Base-by-base conservation (phyloP, 2,888 invertebrate species). In the Agapostemon virescens region DNA sequence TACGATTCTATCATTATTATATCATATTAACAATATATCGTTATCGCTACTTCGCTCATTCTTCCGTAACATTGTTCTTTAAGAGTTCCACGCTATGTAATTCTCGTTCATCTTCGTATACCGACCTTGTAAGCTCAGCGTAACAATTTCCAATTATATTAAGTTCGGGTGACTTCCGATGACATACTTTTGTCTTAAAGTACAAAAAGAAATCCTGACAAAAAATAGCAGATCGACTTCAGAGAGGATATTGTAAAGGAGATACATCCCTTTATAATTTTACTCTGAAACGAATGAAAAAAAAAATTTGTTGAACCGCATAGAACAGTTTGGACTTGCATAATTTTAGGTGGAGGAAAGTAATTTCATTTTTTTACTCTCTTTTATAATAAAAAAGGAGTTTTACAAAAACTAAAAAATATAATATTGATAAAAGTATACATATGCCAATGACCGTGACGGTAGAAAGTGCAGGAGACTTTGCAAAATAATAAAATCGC, bases 91-190 rank as follows among this genome's bases (percentile, higher is more conserved):
- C 20, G 45, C 45, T 45, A n/a, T 20, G 2, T n/a, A 45, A 45
- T 45, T 45, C 20, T n/a, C 45, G n/a, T 45, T 9, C 9, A 9
- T n/a, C n/a, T 45, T 45, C 45, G 45, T 45, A 45, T n/a, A 45
- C 45, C n/a, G n/a, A 45, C 9, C 9, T n/a, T 9, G 45, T 9
- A 45, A 45, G 45, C 45, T n/a, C 45, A 2, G 9, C n/a, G 45
- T 45, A 45, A 45, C 45, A 45, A 45, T 45, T 45, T 45, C 45
- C 45, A 45, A 45, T 45, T 45, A 45, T 45, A 45, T 45, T 45
- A n/a, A 45, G n/a, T n/a, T 45, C 45, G 45, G 45, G 9, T 45
- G 45, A 45, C n/a, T 45, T 45, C 45, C 45, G 45, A n/a, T 9
- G 45, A 1, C 9, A 45, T n/a, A 45, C 45, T 45, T n/a, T 45